Evolutionary conservation across 2,888 invertebrate species (phyloP).

Genomic region (Arrhopalites spinosus): DNA sequence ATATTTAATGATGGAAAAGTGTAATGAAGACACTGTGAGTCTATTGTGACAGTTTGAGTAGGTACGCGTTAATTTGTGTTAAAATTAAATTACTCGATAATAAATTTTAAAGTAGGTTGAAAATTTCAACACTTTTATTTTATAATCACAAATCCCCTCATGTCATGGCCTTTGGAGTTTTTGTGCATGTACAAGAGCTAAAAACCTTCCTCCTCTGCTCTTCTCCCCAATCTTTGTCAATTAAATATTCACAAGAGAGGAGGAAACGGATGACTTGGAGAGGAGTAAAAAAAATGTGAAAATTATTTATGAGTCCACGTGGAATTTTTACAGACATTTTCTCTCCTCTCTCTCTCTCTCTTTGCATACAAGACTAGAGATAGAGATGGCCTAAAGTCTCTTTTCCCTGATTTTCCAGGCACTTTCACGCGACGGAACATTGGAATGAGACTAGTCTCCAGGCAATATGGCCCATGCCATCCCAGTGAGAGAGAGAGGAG

Average conservation of each 20-base stretch:
- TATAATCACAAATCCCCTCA: no score
- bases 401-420: background rate
- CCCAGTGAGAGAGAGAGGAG: background rate
- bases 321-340: constrained; percentile 4
- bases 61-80: background rate
- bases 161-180: no score
- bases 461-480: no score
- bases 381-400: no score
- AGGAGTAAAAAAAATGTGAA: background rate
- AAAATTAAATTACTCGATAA: constrained; percentile 2
- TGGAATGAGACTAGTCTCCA: background rate
- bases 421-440: background rate
- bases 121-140: constrained; percentile 8
- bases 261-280: background rate
- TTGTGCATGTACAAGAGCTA: background rate
- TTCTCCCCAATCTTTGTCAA: constrained; percentile 8
- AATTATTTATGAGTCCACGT: constrained; percentile 5
- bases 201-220: background rate
- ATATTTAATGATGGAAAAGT: no score
- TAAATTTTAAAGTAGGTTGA: constrained; percentile 10
- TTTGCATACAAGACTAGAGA: no score
- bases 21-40: no score
- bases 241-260: constrained; percentile 15
- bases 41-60: background rate
- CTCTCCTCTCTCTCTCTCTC: background rate